A percentile compares a stretch with the other conserved stretches of the same genome.
Conservation (phyloP, 2,113 vertebrate genomes). For the Chaenocephalus aceratus region DNA sequence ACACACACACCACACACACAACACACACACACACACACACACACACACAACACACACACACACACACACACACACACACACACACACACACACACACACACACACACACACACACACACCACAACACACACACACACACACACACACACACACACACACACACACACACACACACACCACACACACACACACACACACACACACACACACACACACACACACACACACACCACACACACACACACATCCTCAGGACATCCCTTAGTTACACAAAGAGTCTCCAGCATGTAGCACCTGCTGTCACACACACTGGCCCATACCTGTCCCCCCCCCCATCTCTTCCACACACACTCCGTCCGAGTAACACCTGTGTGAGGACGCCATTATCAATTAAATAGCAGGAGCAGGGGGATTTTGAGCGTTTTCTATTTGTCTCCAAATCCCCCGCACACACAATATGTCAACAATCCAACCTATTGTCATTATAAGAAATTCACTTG, state of each 20-base stretch:
- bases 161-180: no score
- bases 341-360: slow-evolving; percentile 4
- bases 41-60: neutral
- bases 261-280: slow-evolving; percentile 54
- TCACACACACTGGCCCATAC: slow-evolving; percentile 9
- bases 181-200: no score
- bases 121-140: no score
- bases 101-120: neutral
- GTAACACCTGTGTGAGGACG: slow-evolving; percentile 57
- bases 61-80: slow-evolving; percentile 4
- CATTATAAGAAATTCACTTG: slow-evolving; percentile 25
- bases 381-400: slow-evolving; percentile 37
- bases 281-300: slow-evolving; percentile 74
- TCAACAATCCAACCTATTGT: slow-evolving; percentile 19
- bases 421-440: neutral
- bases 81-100: slow-evolving; percentile 2
- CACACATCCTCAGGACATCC: no score
- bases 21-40: slow-evolving; percentile 28
- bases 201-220: slow-evolving; percentile 1
- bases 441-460: neutral
- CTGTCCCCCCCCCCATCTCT: slow-evolving; percentile 19
- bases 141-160: no score
- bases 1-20: slow-evolving; percentile 1
- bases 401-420: neutral
- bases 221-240: neutral